Base-by-base conservation (phyloP, 2,888 invertebrate genomes). In the Euplagia quadripunctaria region DNA sequence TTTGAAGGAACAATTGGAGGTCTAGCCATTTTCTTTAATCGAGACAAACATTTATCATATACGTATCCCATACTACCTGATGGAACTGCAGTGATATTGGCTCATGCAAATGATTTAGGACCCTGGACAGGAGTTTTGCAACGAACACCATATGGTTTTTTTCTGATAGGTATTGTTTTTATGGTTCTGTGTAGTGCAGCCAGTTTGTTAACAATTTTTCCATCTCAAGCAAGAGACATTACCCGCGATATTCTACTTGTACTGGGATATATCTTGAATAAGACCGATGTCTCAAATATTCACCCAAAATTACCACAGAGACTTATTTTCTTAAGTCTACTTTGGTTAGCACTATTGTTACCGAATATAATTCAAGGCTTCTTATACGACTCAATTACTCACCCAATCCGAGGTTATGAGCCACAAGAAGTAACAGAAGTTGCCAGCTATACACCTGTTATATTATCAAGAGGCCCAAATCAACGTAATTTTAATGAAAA, bases 241-340 rank as follows among this genome's bases (percentile, higher is more conserved):
- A 55, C 76, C 0, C 81, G 86, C 9, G 82, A 86, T 31, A 55
- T 87, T 46, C 71, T 90, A 43, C 71, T 85, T 11, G 81, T 89
- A 12, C 85, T 85, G 61, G 91, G 91, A 67, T 87, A 84, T 64
- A 85, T 90, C 72, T 75, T 89, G 11, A 87, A 86, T 79, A 90
- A 84, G 71, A 71, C 68, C 6, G 70, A 46, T 31, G 65, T 82
- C 4, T 76, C 43, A 14, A 75, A 82, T 17, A 77, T 80, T 43
- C 76, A 75, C 51, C 43, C 74, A 4, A 86, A 84, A 31, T 64
- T 83, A 49, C 74, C 87, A 6, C 82, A 84, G 41, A 78, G 80
- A 31, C 41, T 91, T 0, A 58, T 89, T 16, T 71, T 87, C 5
- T 49, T 76, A 11, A 79, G 71, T 69, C 64, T 90, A 17, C 81